Percentiles rank a stretch among this genome's conserved stretches.
These are phyloP conservation scores for Rhimphoctona megacephalus DNA, from an alignment of 2,888 invertebrate genomes.

Conservation along the genomic window DNA sequence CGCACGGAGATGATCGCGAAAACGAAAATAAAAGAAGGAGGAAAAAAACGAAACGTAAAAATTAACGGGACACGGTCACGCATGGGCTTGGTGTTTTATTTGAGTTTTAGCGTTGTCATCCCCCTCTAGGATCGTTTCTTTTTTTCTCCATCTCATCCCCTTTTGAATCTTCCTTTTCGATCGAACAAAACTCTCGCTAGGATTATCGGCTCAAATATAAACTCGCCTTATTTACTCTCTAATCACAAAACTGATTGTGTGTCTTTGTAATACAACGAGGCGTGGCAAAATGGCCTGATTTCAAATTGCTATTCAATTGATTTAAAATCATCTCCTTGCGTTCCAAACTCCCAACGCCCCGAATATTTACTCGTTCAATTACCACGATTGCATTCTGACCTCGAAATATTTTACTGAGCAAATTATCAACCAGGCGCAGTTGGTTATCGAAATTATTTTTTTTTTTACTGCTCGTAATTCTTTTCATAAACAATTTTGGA, in stretches of 20 bases:
- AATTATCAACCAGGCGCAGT: slow-evolving; percentile 1
- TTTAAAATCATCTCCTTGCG: slow-evolving; percentile 22
- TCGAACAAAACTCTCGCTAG: slow-evolving; percentile 8
- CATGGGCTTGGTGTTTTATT: slow-evolving; percentile 57
- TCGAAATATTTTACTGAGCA: slow-evolving; percentile 3
- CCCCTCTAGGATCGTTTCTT: slow-evolving; percentile 5
- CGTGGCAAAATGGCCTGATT: slow-evolving; percentile 53
- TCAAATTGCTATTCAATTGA: slow-evolving; percentile 46
- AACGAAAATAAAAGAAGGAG: slow-evolving; percentile 44
- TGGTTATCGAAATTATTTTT: not conserved
- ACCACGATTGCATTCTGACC: slow-evolving; percentile 26
- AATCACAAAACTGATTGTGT: slow-evolving; percentile 31
- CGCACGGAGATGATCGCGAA: slow-evolving; percentile 53
- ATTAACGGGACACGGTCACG: slow-evolving; percentile 66
- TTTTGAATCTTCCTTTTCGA: not conserved
- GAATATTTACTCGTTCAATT: slow-evolving; percentile 32
- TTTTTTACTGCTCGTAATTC: not conserved
- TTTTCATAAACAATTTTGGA: no score
- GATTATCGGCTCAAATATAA: slow-evolving; percentile 18
- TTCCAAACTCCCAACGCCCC: slow-evolving; percentile 11
- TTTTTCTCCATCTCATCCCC: slow-evolving; percentile 2
- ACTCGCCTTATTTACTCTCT: not conserved
- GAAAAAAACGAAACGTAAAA: slow-evolving; percentile 39
- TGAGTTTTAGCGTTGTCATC: slow-evolving; percentile 52
- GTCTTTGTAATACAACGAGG: slow-evolving; percentile 31